Evolutionary conservation across 2,113 vertebrate species (phyloP).

Genomic region (Motacilla tschutschensis): DNA sequence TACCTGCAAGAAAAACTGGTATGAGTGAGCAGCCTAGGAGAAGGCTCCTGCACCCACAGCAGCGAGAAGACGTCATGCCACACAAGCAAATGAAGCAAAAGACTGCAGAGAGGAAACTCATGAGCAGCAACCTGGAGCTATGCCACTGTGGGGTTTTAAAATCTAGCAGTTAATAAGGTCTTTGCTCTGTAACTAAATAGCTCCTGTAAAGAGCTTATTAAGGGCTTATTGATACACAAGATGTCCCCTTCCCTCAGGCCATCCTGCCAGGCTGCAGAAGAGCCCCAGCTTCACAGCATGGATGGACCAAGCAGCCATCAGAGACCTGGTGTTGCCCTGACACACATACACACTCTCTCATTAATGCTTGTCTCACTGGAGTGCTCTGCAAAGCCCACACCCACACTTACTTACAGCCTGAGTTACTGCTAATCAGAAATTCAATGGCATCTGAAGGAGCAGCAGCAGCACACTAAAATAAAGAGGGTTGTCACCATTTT

Average conservation of each 20-base stretch:
- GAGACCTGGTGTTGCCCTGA: background rate
- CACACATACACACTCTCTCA: background rate
- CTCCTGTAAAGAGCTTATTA: constrained; percentile 43
- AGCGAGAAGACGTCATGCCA: background rate
- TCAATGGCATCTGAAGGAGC: background rate
- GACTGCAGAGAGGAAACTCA: constrained; percentile 22
- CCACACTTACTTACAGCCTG: background rate
- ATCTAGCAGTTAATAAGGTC: background rate
- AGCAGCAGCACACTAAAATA: background rate
- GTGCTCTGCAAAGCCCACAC: background rate
- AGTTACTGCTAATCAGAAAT: constrained; percentile 1
- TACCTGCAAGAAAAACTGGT: background rate
- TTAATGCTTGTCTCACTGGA: background rate
- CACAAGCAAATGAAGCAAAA: background rate
- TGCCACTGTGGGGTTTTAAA: background rate
- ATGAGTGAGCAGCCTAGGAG: background rate
- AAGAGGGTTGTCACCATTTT: background rate
- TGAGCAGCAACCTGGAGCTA: constrained; percentile 1
- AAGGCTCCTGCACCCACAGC: background rate
- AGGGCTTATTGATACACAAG: background rate
- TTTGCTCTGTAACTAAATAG: background rate
- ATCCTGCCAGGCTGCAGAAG: background rate
- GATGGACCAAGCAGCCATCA: fast-evolving
- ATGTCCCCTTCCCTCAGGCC: background rate
- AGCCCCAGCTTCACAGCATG: background rate